These are phyloP conservation scores for Phrixothrix hirtus DNA, from an alignment of 2,888 invertebrate genomes.

Conservation along the genomic window DNA sequence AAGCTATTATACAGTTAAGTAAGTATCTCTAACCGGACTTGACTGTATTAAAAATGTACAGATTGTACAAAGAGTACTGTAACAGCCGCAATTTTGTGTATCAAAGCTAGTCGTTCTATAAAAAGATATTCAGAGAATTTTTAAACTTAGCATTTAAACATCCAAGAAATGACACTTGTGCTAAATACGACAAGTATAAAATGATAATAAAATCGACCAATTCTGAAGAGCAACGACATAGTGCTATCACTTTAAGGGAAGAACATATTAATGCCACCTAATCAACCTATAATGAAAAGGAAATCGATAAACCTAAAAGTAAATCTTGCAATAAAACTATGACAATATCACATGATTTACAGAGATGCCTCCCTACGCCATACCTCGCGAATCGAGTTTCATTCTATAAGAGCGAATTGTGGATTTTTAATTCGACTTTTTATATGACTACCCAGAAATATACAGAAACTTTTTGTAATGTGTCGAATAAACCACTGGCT, in stretches of 20 bases:
- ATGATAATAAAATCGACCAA: neutral
- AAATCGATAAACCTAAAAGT: neutral
- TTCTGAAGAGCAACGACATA: neutral
- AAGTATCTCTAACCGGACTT: neutral
- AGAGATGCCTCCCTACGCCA: slow-evolving; percentile 8
- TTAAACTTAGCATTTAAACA: slow-evolving; percentile 1
- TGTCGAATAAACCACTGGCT: neutral
- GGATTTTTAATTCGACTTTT: slow-evolving; percentile 2
- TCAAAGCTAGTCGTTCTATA: neutral
- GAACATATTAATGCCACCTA: neutral
- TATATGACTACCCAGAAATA: neutral
- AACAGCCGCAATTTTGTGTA: neutral
- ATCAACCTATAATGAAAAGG: neutral
- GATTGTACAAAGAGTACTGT: neutral
- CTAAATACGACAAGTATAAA: neutral
- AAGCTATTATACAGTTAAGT: neutral
- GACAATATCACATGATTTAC: neutral
- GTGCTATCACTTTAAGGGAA: neutral
- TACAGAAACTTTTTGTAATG: neutral
- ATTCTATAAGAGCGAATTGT: slow-evolving; percentile 8
- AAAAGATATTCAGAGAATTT: slow-evolving; percentile 7
- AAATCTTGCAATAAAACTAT: neutral
- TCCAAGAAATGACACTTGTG: slow-evolving; percentile 6
- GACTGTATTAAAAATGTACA: neutral
- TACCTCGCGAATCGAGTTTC: neutral